Conservation (phyloP, 2,113 vertebrate species). For the Serinus canaria region DNA sequence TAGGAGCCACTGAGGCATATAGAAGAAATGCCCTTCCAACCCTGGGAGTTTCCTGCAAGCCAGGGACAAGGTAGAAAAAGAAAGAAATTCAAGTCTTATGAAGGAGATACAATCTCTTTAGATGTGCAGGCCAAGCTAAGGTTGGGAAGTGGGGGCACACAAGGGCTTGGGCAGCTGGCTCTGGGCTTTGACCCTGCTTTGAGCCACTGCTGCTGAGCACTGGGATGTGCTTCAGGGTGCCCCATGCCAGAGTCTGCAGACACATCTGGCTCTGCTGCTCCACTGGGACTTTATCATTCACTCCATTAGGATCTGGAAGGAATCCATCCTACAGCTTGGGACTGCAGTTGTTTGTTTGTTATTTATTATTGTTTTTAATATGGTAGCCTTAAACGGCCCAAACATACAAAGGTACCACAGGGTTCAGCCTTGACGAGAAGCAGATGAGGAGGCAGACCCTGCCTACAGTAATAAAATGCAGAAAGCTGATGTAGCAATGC, state of each 20-base stretch:
- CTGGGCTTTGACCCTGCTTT: not conserved
- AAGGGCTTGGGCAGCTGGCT: not conserved
- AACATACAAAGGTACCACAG: constrained; percentile 34
- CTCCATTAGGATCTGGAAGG: not conserved
- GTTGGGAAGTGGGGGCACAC: not conserved
- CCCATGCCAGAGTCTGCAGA: not conserved
- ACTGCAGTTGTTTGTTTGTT: constrained; percentile 7
- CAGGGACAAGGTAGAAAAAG: not conserved
- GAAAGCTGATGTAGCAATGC: constrained; percentile 54
- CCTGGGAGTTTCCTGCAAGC: not conserved
- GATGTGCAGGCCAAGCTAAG: not conserved
- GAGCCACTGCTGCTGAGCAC: not conserved
- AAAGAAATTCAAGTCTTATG: not conserved
- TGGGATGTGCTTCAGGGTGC: rapidly evolving
- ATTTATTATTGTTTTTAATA: constrained; percentile 47
- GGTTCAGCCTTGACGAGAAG: constrained; percentile 50
- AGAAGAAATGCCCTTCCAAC: not conserved
- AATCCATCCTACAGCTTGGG: not conserved
- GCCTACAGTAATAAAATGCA: constrained; percentile 44
- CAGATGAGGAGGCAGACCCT: constrained; percentile 55
- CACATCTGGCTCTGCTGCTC: not conserved
- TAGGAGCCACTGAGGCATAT: not conserved
- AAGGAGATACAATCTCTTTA: not conserved
- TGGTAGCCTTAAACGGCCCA: constrained; percentile 16
- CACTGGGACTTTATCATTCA: not conserved